These are phyloP conservation scores for Teleopsis dalmanni DNA, from an alignment of 1,140 invertebrate genomes.

Conservation along the genomic window DNA sequence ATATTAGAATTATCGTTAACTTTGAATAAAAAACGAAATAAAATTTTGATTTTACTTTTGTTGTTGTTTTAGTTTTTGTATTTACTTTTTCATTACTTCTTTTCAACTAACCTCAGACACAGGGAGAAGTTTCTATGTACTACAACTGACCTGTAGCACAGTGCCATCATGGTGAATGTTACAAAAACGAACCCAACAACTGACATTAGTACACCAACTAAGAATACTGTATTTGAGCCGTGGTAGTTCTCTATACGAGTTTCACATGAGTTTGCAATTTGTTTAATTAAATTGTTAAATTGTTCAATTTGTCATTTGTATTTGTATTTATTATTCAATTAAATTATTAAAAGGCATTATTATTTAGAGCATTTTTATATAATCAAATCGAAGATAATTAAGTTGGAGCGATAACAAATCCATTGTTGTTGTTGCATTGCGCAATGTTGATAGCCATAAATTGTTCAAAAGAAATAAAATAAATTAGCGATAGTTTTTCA, in stretches of 20 bases:
- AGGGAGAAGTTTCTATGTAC: constrained; percentile 95
- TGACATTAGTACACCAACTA: constrained; percentile 95
- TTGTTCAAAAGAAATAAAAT: too few species aligned
- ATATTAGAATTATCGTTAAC: constrained; percentile 1
- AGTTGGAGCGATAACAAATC: too few species aligned
- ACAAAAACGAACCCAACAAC: constrained; percentile 97
- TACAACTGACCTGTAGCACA: constrained; percentile 99
- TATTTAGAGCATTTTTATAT: too few species aligned
- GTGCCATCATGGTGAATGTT: constrained; percentile 94
- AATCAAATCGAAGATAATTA: too few species aligned
- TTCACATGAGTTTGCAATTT: constrained; percentile 10
- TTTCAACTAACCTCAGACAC: constrained; percentile 86
- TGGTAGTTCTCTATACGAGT: constrained; percentile 74
- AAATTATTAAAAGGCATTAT: background rate
- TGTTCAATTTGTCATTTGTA: too few species aligned
- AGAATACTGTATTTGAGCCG: constrained; percentile 90
- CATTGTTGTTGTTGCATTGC: too few species aligned
- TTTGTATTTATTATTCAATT: background rate
- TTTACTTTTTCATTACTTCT: constrained; percentile 50
- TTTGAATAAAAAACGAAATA: background rate
- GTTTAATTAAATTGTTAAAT: background rate
- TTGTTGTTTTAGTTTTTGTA: constrained; percentile 17
- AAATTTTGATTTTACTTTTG: constrained; percentile 16
- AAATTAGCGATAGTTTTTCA: too few species aligned
- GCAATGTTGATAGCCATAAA: too few species aligned